phyloP scores from a whole-genome alignment of 1,140 invertebrate genomes.

The Lasaia peninsularis region DNA sequence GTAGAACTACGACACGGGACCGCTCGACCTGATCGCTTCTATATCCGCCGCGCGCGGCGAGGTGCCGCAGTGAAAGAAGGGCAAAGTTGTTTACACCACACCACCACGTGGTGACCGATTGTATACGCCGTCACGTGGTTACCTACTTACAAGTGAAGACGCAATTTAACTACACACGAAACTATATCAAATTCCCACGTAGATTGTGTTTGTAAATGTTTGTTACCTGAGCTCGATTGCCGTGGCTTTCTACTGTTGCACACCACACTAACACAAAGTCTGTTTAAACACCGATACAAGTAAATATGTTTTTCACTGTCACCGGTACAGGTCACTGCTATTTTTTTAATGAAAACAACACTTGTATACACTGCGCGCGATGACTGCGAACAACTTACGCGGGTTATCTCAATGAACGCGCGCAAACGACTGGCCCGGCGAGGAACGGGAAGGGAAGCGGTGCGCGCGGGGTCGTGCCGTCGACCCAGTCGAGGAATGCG shows the following conservation, averaged over 20 bases:
- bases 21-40: conserved; percentile 17
- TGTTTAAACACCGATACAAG: conserved; percentile 15
- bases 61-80: conserved; percentile 43
- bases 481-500: conserved; percentile 71
- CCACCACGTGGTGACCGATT: conserved; percentile 65
- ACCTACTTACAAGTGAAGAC: conserved; percentile 34
- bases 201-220: conserved; percentile 55
- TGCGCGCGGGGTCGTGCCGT: conserved; percentile 60
- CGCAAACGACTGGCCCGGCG: conserved; percentile 58
- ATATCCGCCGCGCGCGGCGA: conserved; percentile 11
- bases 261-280: conserved; percentile 42
- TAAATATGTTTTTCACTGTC: conserved; percentile 33
- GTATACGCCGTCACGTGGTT: conserved; percentile 58
- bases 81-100: conserved; percentile 66
- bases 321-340: conserved; percentile 51
- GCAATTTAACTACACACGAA: conserved; percentile 32
- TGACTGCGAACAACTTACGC: conserved; percentile 43
- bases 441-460: conserved; percentile 34
- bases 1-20: neutral
- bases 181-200: conserved; percentile 40
- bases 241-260: conserved; percentile 54
- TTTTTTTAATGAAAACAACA: conserved; percentile 62
- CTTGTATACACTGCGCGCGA: conserved; percentile 67
- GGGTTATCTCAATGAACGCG: conserved; percentile 52
- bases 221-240: conserved; percentile 69